Base-by-base conservation (phyloP, 2,888 invertebrate genomes). In the Trachelus troglodyta region DNA sequence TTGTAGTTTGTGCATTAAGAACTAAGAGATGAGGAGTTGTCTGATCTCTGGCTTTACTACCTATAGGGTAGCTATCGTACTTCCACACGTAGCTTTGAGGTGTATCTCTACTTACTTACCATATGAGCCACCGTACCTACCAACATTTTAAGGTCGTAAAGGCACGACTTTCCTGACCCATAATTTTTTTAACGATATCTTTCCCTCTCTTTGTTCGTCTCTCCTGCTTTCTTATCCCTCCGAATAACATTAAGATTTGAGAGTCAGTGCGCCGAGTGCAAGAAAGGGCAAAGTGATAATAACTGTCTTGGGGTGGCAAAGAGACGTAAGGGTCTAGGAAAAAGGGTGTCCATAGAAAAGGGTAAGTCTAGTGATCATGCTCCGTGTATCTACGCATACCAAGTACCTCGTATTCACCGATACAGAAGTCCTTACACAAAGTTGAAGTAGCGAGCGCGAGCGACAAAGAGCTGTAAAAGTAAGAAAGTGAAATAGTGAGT, bases 261-360 rank as follows among this genome's bases (percentile, higher is more conserved):
- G 79, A 80, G 83, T 83, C 83, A 78, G 79, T 78, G 80, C 77
- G 69, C 74, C 73, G 81, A 79, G 81, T 73, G 40, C 77, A 80
- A 78, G 76, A 78, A 85, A 80, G 83, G 80, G 80, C 78, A 79
- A 81, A 84, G 81, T 80, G 83, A 82, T 84, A 83, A 83, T 83
- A 83, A 84, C 83, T 83, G 83, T 84, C 83, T 81, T 69, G 74
- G 69, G 37, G 69, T 30, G 76, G 79, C 23, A 23, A 23, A 56
- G 40, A 56, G 23, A 56, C 40, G 23, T 23, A 23, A 56, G 40
- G 40, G 40, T 23, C 40, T 23, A 23, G 40, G 23, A 56, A 23
- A 6, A 56, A 56, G 40, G 40, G 15, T 56, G 40, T 6, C 23
- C 40, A 56, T 56, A 56, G 40, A 23, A 56, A 56, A 56, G 40